Percentiles rank a stretch among this genome's conserved stretches.
Evolutionary conservation across 1,140 invertebrate genomes (phyloP).

Genomic region (Uloborus diversus): DNA sequence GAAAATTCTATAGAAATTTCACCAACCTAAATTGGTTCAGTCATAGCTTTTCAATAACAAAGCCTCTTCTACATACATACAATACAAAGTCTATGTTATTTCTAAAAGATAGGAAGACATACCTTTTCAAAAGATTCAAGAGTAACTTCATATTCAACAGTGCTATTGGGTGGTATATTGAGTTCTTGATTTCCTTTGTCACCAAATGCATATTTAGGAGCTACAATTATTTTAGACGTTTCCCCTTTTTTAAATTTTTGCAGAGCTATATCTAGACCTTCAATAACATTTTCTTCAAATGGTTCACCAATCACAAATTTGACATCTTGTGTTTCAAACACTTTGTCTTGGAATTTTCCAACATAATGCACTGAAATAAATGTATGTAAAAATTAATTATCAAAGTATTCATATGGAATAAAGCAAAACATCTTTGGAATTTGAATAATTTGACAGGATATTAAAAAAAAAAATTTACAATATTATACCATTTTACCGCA

Average conservation of each 20-base stretch:
- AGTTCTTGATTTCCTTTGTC: conserved; percentile 74
- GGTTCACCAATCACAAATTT: conserved; percentile 90
- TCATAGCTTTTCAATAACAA: no score
- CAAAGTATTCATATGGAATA: no score
- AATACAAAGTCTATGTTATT: not conserved
- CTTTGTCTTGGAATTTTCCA: conserved; percentile 74
- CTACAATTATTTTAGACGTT: conserved; percentile 78
- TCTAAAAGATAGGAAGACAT: not conserved
- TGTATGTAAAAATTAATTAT: no score
- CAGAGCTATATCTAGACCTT: conserved; percentile 86
- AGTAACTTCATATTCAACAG: conserved; percentile 75
- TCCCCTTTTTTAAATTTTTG: conserved; percentile 85
- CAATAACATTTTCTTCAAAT: conserved; percentile 75
- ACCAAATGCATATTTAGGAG: conserved; percentile 85
- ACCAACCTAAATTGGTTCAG: no score
- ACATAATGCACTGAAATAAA: conserved; percentile 76
- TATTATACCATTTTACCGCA: not conserved
- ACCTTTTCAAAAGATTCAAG: conserved; percentile 51
- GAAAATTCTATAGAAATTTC: no score
- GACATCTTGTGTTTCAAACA: conserved; percentile 81
- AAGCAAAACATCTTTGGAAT: no score
- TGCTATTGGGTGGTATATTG: conserved; percentile 76
- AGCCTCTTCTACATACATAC: not conserved
- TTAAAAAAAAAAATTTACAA: no score
- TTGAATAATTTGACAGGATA: no score